These are phyloP conservation scores for Mesodorylaimus sp. DNA, from an alignment of 2,888 invertebrate species.

Conservation along the genomic window DNA sequence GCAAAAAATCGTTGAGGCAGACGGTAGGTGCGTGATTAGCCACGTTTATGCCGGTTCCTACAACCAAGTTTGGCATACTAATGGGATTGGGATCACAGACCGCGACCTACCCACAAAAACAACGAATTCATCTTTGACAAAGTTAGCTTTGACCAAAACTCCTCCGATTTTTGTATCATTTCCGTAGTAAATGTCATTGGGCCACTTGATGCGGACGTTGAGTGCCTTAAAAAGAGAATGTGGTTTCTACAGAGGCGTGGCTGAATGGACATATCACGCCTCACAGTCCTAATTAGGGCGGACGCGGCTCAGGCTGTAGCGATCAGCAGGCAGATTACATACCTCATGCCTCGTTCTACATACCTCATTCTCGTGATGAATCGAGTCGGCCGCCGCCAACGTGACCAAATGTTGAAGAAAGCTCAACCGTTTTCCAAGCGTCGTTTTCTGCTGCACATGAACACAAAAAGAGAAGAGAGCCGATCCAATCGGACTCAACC, in stretches of 20 bases:
- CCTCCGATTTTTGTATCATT: conserved; percentile 70
- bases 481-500: conserved; percentile 77
- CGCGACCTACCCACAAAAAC: no score
- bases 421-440: conserved; percentile 49
- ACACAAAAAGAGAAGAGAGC: conserved; percentile 73
- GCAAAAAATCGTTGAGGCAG: conserved; percentile 66
- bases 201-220: conserved; percentile 69
- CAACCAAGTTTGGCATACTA: not conserved
- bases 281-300: no score
- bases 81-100: no score
- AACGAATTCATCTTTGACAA: not conserved
- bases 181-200: conserved; percentile 77
- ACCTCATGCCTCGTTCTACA: no score
- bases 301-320: no score
- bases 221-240: conserved; percentile 24
- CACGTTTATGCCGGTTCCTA: conserved; percentile 71
- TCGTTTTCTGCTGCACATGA: conserved; percentile 42
- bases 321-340: no score
- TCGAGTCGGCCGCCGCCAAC: conserved; percentile 59
- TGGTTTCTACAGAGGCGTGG: not conserved
- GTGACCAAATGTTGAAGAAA: conserved; percentile 69
- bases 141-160: conserved; percentile 50
- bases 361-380: no score
- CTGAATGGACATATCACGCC: conserved; percentile 21
- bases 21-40: conserved; percentile 63